These are phyloP conservation scores for Acanthosepion esculentum DNA, from an alignment of 2,888 invertebrate species.

Conservation along the genomic window DNA sequence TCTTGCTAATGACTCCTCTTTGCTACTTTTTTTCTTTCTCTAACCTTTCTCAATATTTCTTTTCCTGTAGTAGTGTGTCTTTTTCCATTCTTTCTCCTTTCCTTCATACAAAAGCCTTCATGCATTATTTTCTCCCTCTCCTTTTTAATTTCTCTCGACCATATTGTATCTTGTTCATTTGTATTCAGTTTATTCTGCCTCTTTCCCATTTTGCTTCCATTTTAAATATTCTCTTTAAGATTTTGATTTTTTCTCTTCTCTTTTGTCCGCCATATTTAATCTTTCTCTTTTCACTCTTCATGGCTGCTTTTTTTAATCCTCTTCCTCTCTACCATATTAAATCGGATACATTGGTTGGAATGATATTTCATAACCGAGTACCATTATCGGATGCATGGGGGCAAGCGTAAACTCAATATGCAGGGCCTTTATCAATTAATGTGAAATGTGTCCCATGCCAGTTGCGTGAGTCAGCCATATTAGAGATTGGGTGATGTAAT, in stretches of 20 bases:
- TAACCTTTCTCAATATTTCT: too few relatives aligned
- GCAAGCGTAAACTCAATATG: background rate
- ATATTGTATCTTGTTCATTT: background rate
- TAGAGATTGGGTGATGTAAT: conserved; percentile 8
- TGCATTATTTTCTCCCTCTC: background rate
- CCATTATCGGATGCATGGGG: background rate
- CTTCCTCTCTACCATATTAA: background rate
- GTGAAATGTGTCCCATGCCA: conserved; percentile 33
- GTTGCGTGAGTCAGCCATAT: background rate
- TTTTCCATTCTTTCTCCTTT: background rate
- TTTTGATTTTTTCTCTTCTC: background rate
- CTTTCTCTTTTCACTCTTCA: conserved; percentile 3
- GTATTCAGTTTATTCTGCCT: background rate
- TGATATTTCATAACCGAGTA: background rate
- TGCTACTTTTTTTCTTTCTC: too few relatives aligned
- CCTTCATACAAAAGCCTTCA: background rate
- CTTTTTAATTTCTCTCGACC: background rate
- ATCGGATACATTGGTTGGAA: background rate
- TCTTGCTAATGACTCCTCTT: too few relatives aligned
- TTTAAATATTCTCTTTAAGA: background rate
- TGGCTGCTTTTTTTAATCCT: background rate
- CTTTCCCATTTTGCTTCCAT: background rate
- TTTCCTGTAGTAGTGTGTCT: background rate
- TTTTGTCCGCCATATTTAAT: background rate
- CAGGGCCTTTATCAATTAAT: conserved; percentile 33